phyloP scores from a whole-genome alignment of 2,797 vertebrate genomes.

The Vespertilio murinus region DNA sequence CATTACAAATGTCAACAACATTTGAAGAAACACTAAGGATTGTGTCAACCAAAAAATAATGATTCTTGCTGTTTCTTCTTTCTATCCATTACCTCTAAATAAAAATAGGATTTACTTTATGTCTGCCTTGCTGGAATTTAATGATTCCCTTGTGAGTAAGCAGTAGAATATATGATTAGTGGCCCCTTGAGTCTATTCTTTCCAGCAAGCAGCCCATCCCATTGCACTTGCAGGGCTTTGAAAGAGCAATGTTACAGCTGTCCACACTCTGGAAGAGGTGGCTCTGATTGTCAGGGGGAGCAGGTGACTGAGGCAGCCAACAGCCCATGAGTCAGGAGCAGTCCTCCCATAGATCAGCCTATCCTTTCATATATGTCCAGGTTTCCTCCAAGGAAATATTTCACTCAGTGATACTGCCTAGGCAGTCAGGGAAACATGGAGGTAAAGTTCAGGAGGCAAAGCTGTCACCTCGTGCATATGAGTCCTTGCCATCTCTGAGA shows the following conservation, averaged over 20 bases:
- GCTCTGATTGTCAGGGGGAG: neutral
- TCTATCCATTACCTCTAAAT: constrained; percentile 35
- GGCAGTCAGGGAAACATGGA: neutral
- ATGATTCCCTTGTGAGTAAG: neutral
- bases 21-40: constrained; percentile 58
- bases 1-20: constrained; percentile 57
- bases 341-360: neutral
- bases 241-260: neutral
- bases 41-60: constrained; percentile 16
- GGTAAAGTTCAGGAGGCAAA: neutral
- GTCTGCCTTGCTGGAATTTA: neutral
- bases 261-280: neutral
- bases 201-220: neutral
- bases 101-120: constrained; percentile 4
- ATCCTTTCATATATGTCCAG: neutral
- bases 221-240: neutral
- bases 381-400: neutral
- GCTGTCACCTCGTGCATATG: neutral
- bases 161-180: neutral
- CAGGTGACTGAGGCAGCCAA: neutral
- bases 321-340: neutral
- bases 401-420: neutral
- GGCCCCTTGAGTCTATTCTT: neutral
- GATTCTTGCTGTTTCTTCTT: neutral
- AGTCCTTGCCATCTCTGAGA: neutral